Conservation (phyloP, 1,140 invertebrate genomes). For the Drosophila leontia region DNA sequence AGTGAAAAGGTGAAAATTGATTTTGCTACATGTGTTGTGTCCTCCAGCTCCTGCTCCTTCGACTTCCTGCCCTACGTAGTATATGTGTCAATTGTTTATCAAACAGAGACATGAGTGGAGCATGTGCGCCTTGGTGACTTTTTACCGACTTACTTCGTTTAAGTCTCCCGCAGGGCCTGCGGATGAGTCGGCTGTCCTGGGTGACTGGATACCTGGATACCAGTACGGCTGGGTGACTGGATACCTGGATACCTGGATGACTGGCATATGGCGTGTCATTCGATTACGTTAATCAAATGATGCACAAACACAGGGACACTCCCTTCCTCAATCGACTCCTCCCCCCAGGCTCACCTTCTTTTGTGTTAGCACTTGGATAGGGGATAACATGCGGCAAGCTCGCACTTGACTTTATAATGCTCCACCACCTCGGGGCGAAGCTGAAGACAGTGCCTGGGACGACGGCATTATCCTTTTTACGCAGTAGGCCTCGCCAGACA, state of each 20-base stretch:
- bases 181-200: constrained; percentile 8
- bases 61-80: constrained; percentile 8
- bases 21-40: constrained; percentile 76
- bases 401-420: constrained; percentile 44
- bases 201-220: constrained; percentile 29
- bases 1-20: constrained; percentile 83
- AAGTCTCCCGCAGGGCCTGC: constrained; percentile 45
- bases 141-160: constrained; percentile 72
- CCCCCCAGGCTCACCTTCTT: background rate
- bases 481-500: constrained; percentile 15
- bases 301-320: constrained; percentile 68
- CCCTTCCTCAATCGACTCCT: background rate
- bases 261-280: constrained; percentile 65
- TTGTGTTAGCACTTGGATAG: constrained; percentile 29
- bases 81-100: constrained; percentile 79
- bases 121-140: constrained; percentile 64
- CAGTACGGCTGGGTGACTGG: constrained; percentile 6
- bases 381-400: constrained; percentile 30
- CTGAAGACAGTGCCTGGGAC: constrained; percentile 11
- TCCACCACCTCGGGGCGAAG: background rate
- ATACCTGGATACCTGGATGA: constrained; percentile 46
- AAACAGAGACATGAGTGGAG: constrained; percentile 55
- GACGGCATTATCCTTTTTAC: constrained; percentile 13
- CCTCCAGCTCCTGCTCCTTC: background rate
- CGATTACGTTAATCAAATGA: constrained; percentile 83